Evolutionary conservation across 2,888 invertebrate species (phyloP).

Genomic region (Phytoseiulus persimilis): DNA sequence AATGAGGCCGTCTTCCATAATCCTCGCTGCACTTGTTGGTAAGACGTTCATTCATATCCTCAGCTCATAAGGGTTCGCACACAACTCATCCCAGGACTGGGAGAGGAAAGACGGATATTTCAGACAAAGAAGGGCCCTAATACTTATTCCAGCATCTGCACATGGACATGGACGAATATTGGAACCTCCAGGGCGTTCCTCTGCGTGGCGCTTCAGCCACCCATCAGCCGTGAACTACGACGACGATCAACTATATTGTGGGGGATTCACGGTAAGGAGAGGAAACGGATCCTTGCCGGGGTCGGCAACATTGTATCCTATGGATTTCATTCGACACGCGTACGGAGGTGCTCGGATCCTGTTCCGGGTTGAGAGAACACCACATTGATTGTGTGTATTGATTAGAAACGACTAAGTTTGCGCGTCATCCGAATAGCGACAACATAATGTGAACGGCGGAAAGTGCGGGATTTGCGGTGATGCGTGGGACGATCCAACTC

Average conservation of each 20-base stretch:
- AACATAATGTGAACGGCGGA: constrained; percentile 41
- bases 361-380: no score
- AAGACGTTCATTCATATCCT: no score
- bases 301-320: no score
- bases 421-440: neutral
- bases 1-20: no score
- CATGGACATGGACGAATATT: neutral
- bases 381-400: no score
- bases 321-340: no score
- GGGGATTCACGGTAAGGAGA: constrained; percentile 26
- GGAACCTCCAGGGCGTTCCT: constrained; percentile 8
- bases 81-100: no score
- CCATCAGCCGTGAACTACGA: constrained; percentile 5
- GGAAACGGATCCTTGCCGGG: no score
- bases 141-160: neutral
- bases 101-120: no score
- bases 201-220: constrained; percentile 10
- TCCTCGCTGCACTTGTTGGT: no score
- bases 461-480: constrained; percentile 45
- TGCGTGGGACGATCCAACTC: constrained; percentile 42
- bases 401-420: neutral
- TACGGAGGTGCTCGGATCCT: no score
- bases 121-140: neutral
- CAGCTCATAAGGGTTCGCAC: no score
- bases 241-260: constrained; percentile 24